Percentiles rank a stretch among this genome's conserved stretches.
phyloP scores from a whole-genome alignment of 2,888 invertebrate genomes.

The Aspidiotus destructor region DNA sequence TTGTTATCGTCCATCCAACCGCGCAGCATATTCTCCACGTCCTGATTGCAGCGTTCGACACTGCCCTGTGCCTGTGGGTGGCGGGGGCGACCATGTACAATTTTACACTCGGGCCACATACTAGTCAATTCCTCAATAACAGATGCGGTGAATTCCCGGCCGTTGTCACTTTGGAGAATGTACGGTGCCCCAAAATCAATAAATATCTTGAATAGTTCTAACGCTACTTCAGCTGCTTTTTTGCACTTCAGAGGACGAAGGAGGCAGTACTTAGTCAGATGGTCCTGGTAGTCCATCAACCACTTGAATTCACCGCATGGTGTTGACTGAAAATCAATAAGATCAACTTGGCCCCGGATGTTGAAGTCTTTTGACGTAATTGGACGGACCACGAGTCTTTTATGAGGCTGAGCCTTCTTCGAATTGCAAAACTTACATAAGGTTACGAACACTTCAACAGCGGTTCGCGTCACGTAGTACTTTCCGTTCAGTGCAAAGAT shows the following conservation, averaged over 20 bases:
- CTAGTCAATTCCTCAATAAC: conserved; percentile 38
- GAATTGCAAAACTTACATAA: conserved; percentile 13
- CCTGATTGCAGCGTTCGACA: too few relatives aligned
- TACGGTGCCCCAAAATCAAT: conserved; percentile 23
- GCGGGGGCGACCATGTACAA: too few relatives aligned
- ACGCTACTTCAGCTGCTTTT: too few relatives aligned
- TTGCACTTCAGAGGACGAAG: conserved; percentile 39
- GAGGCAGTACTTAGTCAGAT: conserved; percentile 39
- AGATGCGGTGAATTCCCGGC: conserved; percentile 36
- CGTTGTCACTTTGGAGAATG: conserved; percentile 25
- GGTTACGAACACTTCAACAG: conserved; percentile 14
- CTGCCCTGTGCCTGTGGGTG: too few relatives aligned
- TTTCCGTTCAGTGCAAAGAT: conserved; percentile 2
- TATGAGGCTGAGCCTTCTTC: conserved; percentile 6
- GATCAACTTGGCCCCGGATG: conserved; percentile 39
- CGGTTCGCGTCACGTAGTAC: conserved; percentile 8
- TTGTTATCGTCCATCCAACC: too few relatives aligned
- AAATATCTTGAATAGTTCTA: conserved; percentile 35
- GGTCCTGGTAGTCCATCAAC: conserved; percentile 40
- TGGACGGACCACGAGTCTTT: conserved; percentile 34
- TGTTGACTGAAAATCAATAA: conserved; percentile 39
- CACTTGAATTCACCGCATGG: conserved; percentile 40
- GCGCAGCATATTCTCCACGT: too few relatives aligned
- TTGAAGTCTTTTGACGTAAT: conserved; percentile 39
- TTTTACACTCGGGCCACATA: too few relatives aligned